Base-by-base conservation (phyloP, 2,113 vertebrate species). In the Melanerpes formicivorus region DNA sequence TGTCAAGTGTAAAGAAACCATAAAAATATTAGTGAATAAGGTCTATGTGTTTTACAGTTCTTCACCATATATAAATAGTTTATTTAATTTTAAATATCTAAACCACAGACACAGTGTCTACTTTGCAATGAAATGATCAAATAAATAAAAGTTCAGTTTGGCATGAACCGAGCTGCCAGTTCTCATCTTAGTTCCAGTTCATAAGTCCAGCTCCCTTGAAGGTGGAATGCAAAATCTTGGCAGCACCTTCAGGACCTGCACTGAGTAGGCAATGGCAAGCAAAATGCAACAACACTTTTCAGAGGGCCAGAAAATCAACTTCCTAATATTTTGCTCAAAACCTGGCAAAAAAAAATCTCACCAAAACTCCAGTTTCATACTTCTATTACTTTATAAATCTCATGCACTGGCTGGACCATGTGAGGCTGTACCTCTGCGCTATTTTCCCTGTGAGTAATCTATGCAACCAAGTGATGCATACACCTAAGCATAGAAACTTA, bases 91-190 rank as follows among this genome's bases (percentile, higher is more conserved):
- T 96, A 97, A 93, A 97, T 96, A 96, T 95, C 87, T 84, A 96
- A 98, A 96, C 96, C 96, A 97, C 97, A 98, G 97, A 97, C 97
- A 96, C 73, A 93, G 87, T 82, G 97, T 98, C 97, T 98, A 96
- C 97, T 86, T 96, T 96, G 96, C 97, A 95, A 96, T 95, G 96
- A 98, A 98, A 96, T 80, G 95, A 93, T 88, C 97, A 96, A 96
- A 97, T 97, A 98, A 98, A 98, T 98, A 98, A 97, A 98, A 97
- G 95, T 97, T 97, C 96, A 95, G 83, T 95, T 96, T 97, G 93
- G 81, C 80, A 90, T 90, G 73, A 90, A 79, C 73, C 84, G 95
- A 78, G 90, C 87, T 94, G 96, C 95, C 95, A 97, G 80, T 95
- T 95, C 88, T 90, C 95, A 94, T 96, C 95, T 94, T 93, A 88